Base-by-base conservation (phyloP, 1,140 invertebrate genomes). In the Bombus ignitus region DNA sequence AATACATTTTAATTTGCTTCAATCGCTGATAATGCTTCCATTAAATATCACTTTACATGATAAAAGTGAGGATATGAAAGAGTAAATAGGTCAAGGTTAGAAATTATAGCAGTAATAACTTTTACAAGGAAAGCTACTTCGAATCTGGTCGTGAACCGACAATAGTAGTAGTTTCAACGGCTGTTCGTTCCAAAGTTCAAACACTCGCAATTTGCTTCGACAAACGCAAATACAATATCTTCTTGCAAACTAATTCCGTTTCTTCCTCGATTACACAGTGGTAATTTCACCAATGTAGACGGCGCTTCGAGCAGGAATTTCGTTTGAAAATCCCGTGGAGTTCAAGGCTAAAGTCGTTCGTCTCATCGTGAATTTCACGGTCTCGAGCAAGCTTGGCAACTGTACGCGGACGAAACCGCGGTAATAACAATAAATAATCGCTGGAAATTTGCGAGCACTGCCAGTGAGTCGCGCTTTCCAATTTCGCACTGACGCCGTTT, bases 341-440 rank as follows among this genome's bases (percentile, higher is more conserved):
- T 80, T 70, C 78, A 80, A 80, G 78, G 78, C 35, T 70, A 39
- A 70, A 32, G 62, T 68, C n/a, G 4, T 68, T 80, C 65, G 10
- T 70, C 71, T 13, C 66, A 6, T 62, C 75, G 62, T 1, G 42
- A 68, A 70, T 47, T 70, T 80, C 77, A 80, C 59, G 65, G 62
- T 62, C 28, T n/a, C 28, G 71, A 15, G 28, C 32, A 62, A 8
- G 47, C 47, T 81, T 81, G 53, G 68, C 70, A 75, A 8, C 71
- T 32, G 62, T 3, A 3, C 42, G 39, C 39, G 32, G 8, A 47
- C n/a, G 35, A 35, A 70, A 39, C 65, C 32, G 35, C 78, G 65
- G 44, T 37, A 70, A 80, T 80, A 80, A 80, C 78, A 53, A 80
- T 80, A 80, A 80, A 80, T 80, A 80, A 71, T 71, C 15, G 78